Percentiles rank a stretch among this genome's conserved stretches.
Evolutionary conservation across 2,888 invertebrate genomes (phyloP).

Genomic region (Thymelicus lineola): DNA sequence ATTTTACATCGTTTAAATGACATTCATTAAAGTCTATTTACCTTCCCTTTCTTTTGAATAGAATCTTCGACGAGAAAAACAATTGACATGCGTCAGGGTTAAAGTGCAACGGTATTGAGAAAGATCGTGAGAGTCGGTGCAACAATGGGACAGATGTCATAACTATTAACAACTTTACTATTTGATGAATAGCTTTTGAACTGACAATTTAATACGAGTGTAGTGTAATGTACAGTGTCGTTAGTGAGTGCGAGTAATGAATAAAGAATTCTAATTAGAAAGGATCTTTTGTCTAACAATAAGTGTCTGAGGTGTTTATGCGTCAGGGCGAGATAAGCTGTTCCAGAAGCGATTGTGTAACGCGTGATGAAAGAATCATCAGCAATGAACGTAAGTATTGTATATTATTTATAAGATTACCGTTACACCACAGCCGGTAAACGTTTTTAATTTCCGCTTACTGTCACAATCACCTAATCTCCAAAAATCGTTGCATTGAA

Average conservation of each 20-base stretch:
- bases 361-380: constrained; percentile 54
- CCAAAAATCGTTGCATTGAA: constrained; percentile 4
- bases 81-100: constrained; percentile 42
- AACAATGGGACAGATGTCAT: constrained; percentile 44
- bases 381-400: constrained; percentile 73
- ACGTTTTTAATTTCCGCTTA: constrained; percentile 37
- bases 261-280: constrained; percentile 41
- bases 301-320: constrained; percentile 40
- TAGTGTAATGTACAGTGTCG: constrained; percentile 39
- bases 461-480: constrained; percentile 27
- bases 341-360: constrained; percentile 42
- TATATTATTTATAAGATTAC: constrained; percentile 26
- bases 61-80: constrained; percentile 24
- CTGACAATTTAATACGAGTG: constrained; percentile 34
- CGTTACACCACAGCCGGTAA: constrained; percentile 16
- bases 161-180: constrained; percentile 22
- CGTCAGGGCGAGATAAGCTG: constrained; percentile 32
- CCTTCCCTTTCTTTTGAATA: constrained; percentile 24
- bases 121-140: constrained; percentile 48
- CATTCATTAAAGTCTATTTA: constrained; percentile 24
- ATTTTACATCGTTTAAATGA: constrained; percentile 20
- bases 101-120: constrained; percentile 46
- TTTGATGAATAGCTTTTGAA: constrained; percentile 38
- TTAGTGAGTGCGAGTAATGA: constrained; percentile 41
- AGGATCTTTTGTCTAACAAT: constrained; percentile 39